Base-by-base conservation (phyloP, 2,113 vertebrate genomes). In the Leucopsar rothschildi region DNA sequence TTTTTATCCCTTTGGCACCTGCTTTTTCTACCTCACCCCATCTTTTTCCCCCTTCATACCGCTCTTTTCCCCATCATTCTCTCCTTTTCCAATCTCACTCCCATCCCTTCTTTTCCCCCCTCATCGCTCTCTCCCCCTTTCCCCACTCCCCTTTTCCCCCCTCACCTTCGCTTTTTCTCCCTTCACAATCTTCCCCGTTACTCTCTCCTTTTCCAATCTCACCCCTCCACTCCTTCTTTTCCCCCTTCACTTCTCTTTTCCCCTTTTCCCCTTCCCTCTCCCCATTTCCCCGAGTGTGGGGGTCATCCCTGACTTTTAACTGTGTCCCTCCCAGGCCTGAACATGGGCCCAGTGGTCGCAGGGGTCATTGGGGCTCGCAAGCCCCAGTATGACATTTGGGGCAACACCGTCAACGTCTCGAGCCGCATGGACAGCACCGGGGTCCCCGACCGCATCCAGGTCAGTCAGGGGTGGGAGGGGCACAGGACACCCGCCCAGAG, bases 401-500 rank as follows among this genome's bases (percentile, higher is more conserved):
- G 99, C 65, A 99, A 99, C 98, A 99, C 99, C 6, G 99, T 99
- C 88, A 99, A 99, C 69, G 99, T 99, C 95, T 99, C 99, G 53
- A 99, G 99, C 97, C 99, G 99, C 20, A 99, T 99, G 99, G 99
- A 99, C 97, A 99, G 99, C 97, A 99, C 99, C 3, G 99, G 99
- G 5, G 98, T 99, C 55, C 99, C 99, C 21, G 99, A 99, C 92
- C 91, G 98, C 90, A 99, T 99, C 97, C 99, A 99, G 99, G 99
- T 99, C 70, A 98, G 97, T 6, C 2, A 2, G 28, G 68, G 25
- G 1, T 4, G 33, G 29, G 11, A 35, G 15, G 13, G 44, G 11
- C 16, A 29, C 8, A 11, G 29, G 19, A 29, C n/a, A 11, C 28
- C 17, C 3, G 0, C 45, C 20, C 47, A 19, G 28, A 39, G 64